Evolutionary conservation across 2,113 vertebrate genomes (phyloP).

Genomic region (Chaetorhynchus papuensis): DNA sequence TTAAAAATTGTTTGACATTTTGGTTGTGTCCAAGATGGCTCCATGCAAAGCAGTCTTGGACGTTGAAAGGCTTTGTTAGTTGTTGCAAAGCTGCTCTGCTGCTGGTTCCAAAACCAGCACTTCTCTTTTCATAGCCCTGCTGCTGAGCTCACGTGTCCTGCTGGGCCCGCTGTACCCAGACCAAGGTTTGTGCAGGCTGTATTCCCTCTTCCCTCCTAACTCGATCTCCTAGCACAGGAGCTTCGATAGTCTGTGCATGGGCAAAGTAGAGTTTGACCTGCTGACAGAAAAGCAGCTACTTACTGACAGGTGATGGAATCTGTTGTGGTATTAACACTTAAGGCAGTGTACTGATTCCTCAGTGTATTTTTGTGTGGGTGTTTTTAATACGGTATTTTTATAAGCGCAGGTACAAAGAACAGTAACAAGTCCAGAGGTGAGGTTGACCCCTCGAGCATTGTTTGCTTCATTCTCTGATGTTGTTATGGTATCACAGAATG

Average conservation of each 20-base stretch:
- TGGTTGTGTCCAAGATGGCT: background rate
- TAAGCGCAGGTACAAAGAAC: background rate
- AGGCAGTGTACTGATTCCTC: background rate
- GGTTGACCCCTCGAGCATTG: background rate
- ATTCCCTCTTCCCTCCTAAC: background rate
- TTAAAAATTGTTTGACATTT: background rate
- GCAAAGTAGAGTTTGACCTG: background rate
- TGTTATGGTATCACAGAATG: background rate
- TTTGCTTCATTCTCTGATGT: background rate
- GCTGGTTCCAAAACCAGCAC: background rate
- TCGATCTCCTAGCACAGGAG: background rate
- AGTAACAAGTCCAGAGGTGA: background rate
- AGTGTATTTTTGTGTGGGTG: background rate
- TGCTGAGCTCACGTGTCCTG: rapidly evolving
- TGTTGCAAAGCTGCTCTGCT: background rate
- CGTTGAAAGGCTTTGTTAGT: background rate
- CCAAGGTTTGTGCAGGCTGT: background rate
- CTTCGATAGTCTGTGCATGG: background rate
- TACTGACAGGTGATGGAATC: background rate
- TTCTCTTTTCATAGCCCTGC: background rate
- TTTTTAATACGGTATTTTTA: background rate
- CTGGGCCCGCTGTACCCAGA: too few species aligned
- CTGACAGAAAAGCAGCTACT: background rate
- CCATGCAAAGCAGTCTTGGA: background rate
- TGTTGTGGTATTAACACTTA: background rate